Evolutionary conservation across 2,113 vertebrate species (phyloP).

Genomic region (Zosterops hypoxanthus): DNA sequence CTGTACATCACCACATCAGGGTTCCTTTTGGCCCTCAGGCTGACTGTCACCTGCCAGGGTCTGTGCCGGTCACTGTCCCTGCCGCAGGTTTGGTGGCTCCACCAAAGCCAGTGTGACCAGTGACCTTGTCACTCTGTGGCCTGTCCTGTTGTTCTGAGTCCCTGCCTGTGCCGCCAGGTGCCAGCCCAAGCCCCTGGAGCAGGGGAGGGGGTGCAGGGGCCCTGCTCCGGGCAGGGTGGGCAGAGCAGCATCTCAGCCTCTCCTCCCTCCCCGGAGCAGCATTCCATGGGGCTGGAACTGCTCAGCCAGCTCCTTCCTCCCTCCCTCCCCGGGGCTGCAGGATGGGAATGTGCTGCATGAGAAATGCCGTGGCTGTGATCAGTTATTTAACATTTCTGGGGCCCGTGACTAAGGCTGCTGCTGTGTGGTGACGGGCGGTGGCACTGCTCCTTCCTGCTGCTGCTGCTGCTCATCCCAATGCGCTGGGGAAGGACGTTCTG

Average conservation of each 20-base stretch:
- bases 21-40: accelerated
- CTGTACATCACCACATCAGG: neutral
- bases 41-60: accelerated
- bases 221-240: neutral
- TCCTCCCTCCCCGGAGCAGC: neutral
- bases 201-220: accelerated
- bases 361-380: neutral
- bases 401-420: neutral
- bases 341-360: neutral
- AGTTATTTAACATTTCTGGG: neutral
- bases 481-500: neutral
- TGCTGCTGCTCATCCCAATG: neutral
- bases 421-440: neutral
- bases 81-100: accelerated
- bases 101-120: neutral
- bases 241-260: neutral
- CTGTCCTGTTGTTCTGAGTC: accelerated
- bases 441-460: neutral
- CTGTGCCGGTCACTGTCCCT: accelerated
- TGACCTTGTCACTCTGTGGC: accelerated
- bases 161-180: accelerated
- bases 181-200: neutral
- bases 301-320: neutral
- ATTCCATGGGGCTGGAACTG: accelerated
- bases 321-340: neutral